These are phyloP conservation scores for Dynastes maya DNA, from an alignment of 2,888 invertebrate genomes.

Conservation along the genomic window DNA sequence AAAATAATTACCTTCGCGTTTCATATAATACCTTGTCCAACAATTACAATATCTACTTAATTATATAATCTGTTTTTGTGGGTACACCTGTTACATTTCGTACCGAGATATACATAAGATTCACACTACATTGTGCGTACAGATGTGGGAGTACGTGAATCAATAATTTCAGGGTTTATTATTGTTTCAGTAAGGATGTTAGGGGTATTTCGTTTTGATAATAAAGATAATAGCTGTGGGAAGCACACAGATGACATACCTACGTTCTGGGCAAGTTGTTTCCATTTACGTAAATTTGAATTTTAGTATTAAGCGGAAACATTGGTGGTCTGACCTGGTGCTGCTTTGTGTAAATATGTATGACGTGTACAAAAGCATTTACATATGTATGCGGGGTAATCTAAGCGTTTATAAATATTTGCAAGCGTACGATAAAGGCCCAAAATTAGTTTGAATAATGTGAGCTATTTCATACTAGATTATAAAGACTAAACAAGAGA, in stretches of 20 bases:
- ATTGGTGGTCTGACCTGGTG: neutral
- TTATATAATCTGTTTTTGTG: no score
- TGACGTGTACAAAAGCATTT: slow-evolving; percentile 2
- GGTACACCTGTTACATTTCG: no score
- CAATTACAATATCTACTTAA: no score
- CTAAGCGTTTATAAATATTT: neutral
- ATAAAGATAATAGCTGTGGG: slow-evolving; percentile 40
- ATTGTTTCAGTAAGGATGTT: slow-evolving; percentile 22
- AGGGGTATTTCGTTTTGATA: slow-evolving; percentile 29
- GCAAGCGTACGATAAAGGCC: neutral
- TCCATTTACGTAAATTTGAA: slow-evolving; percentile 28
- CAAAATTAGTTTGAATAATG: neutral
- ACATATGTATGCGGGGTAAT: neutral
- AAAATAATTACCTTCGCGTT: no score
- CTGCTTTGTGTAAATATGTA: slow-evolving; percentile 21
- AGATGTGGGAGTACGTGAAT: neutral
- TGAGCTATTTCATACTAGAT: no score
- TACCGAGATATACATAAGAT: no score
- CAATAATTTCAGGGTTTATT: slow-evolving; percentile 19
- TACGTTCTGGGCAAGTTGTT: slow-evolving; percentile 2
- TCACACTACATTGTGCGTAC: neutral
- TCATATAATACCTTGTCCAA: no score
- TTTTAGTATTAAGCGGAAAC: slow-evolving; percentile 18
- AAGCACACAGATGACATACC: slow-evolving; percentile 27
- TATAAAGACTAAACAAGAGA: no score